Conservation (phyloP, 2,113 vertebrate genomes). For the Sorex araneus region DNA sequence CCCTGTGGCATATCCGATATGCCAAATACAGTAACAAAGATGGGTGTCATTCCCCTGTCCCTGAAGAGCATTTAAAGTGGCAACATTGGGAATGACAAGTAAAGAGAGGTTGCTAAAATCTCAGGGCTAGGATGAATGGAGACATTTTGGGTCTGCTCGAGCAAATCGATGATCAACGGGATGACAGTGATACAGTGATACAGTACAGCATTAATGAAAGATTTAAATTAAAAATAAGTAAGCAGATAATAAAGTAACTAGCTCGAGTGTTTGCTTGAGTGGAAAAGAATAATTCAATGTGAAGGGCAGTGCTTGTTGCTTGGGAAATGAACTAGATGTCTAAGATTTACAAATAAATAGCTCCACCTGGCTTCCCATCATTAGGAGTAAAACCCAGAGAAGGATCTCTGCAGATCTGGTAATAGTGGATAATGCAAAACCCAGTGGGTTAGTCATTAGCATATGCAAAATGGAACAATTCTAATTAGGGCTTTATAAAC, state of each 20-base stretch:
- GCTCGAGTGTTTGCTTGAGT: not conserved
- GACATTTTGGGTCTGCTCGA: too few species aligned
- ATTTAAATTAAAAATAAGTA: conserved; percentile 11
- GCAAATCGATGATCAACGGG: too few species aligned
- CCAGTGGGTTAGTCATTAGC: conserved; percentile 37
- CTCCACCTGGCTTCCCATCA: not conserved
- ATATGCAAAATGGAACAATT: conserved; percentile 71
- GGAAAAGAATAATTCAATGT: not conserved
- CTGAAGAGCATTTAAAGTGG: too few species aligned
- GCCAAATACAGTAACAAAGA: too few species aligned
- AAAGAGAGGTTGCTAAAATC: too few species aligned
- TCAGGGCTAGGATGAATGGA: too few species aligned
- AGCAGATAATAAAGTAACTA: conserved; percentile 24
- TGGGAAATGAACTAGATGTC: conserved; percentile 51
- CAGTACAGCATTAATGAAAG: not conserved
- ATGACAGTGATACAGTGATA: too few species aligned
- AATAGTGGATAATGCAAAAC: conserved; percentile 26
- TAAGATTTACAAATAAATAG: conserved; percentile 48
- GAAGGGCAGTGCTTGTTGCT: not conserved
- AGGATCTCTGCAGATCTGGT: conserved; percentile 40
- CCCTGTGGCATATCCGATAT: too few species aligned
- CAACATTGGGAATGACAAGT: too few species aligned
- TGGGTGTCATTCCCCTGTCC: too few species aligned
- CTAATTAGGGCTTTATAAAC: conserved; percentile 82
- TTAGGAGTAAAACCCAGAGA: not conserved